These are phyloP conservation scores for Tychaedon coryphoeus DNA, from an alignment of 2,113 vertebrate species.

Conservation along the genomic window DNA sequence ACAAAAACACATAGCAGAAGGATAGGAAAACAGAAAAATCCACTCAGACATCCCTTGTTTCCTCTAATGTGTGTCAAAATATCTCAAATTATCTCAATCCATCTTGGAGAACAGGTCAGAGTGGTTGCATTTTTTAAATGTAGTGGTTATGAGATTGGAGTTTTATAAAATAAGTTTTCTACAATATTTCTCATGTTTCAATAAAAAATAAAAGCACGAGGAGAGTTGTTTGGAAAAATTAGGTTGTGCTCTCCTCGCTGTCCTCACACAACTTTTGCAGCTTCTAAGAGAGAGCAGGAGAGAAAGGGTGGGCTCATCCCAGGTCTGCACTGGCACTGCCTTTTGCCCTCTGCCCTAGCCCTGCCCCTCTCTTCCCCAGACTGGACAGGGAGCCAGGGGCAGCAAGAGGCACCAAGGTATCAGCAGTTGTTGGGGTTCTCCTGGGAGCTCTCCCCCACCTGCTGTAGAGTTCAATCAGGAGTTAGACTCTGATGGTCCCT, in stretches of 20 bases:
- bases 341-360: background rate
- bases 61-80: background rate
- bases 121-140: background rate
- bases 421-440: background rate
- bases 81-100: background rate
- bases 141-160: rapidly evolving
- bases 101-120: background rate
- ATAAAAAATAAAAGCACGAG: background rate
- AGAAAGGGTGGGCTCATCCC: background rate
- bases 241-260: background rate
- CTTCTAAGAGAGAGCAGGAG: background rate
- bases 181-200: background rate
- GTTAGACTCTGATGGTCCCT: background rate
- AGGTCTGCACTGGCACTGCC: background rate
- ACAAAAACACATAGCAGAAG: background rate
- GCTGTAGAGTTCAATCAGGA: rapidly evolving
- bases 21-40: background rate
- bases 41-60: background rate
- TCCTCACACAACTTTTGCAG: background rate
- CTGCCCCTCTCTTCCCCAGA: background rate
- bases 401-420: background rate
- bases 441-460: rapidly evolving
- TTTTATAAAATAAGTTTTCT: background rate
- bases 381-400: background rate
- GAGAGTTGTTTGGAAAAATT: background rate